These are phyloP conservation scores for Drosophila erecta DNA, from an alignment of 1,140 invertebrate genomes.

Conservation along the genomic window DNA sequence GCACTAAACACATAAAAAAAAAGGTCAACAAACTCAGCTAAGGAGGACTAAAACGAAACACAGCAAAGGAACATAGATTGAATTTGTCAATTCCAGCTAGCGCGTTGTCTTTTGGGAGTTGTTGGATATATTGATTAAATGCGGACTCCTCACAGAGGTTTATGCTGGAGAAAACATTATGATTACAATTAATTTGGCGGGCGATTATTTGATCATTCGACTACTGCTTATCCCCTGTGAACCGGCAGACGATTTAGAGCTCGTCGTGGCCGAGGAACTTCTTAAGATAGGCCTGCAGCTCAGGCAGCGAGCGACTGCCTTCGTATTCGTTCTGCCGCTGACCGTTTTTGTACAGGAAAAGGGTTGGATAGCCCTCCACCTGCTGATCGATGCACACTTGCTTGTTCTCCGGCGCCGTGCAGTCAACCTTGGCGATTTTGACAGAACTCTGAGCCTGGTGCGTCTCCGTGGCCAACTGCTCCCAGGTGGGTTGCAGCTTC, in stretches of 20 bases:
- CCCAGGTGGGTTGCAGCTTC: conserved; percentile 89
- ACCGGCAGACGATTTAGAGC: conserved; percentile 47
- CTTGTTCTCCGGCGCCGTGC: conserved; percentile 88
- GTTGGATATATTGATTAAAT: conserved; percentile 23
- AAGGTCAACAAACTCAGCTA: conserved; percentile 1
- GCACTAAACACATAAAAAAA: conserved; percentile 16
- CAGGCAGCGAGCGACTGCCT: conserved; percentile 89
- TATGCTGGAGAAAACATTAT: conserved; percentile 9
- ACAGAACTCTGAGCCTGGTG: conserved; percentile 84
- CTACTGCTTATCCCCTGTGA: conserved; percentile 13
- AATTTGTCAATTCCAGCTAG: conserved; percentile 7
- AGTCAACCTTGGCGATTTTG: conserved; percentile 90
- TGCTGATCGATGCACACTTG: conserved; percentile 89
- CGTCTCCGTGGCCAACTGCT: conserved; percentile 89
- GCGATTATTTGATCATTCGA: conserved; percentile 41
- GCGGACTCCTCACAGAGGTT: conserved; percentile 41
- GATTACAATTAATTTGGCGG: conserved; percentile 50
- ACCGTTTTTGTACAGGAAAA: conserved; percentile 90
- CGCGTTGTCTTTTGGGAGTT: neutral
- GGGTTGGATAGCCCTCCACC: conserved; percentile 91
- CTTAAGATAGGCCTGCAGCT: conserved; percentile 83
- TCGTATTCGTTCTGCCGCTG: conserved; percentile 89
- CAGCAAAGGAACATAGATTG: conserved; percentile 8
- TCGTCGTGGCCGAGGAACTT: conserved; percentile 75
- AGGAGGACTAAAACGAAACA: conserved; percentile 12